Evolutionary conservation across 2,113 vertebrate genomes (phyloP), one percentile per base, ranked within the genome.

Genomic region (Thermophis baileyi): DNA sequence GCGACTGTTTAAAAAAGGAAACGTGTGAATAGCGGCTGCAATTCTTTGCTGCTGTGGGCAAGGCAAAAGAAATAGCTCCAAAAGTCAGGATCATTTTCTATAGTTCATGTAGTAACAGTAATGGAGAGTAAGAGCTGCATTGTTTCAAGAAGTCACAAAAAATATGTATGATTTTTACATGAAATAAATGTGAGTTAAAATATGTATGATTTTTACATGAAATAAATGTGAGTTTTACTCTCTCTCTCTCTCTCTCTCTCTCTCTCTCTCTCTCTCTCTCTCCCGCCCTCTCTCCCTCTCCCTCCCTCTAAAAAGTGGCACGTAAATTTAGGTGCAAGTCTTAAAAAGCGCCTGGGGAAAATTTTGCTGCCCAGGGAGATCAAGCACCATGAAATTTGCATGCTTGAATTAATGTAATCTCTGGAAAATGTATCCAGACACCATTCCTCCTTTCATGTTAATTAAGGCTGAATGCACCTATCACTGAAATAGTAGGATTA

Each of bases 401-500:
- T 47, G 40, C 51, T 46, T 89, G 51, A 92, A 92, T 89, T 92
- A 88, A 89, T 85, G 47, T 47, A 6, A 74, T 92, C 27, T 89
- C 49, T 55, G 25, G 87, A 92, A 81, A 89, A 89, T 57, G 20
- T 49, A 85, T 46, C 40, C 49, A 92, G 91, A 53, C 20, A 5
- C 7, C 69, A 22, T 51, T 60, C 91, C 86, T 92, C 86, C 86
- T 69, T 92, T 88, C 8, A 49, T 60, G 86, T 88, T 92, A 88
- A 92, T 92, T 92, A 92, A 60, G 86, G 57, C 91, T 74, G 47
- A 92, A 92, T 51, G n/a, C 47, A 35, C 57, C 91, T 89, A 89
- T 89, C 50, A 30, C 47, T 89, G 88, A 89, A 92, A 57, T 88
- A 27, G 92, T 89, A 12, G 44, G 69, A 92, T 89, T 89, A 89